These are phyloP conservation scores for Myopa testacea DNA, from an alignment of 2,888 invertebrate genomes.

Conservation along the genomic window DNA sequence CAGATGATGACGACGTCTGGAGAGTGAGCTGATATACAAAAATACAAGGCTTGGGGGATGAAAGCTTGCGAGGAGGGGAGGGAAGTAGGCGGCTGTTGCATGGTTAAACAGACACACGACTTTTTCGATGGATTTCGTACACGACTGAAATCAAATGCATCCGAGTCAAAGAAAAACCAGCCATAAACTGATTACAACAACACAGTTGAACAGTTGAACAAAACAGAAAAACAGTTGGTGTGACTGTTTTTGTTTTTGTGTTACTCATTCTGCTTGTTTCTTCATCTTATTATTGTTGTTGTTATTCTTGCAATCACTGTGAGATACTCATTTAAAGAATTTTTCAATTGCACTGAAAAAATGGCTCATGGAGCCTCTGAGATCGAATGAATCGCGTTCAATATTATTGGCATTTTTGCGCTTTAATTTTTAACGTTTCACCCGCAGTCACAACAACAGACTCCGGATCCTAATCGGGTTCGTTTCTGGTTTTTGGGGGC, in stretches of 20 bases:
- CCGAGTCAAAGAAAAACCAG: background rate
- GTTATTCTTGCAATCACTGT: slow-evolving; percentile 16
- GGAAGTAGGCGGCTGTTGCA: background rate
- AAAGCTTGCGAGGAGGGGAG: background rate
- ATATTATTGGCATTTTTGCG: slow-evolving; percentile 25
- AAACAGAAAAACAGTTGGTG: too few species aligned
- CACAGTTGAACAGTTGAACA: too few species aligned
- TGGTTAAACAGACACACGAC: background rate
- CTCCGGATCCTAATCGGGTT: background rate
- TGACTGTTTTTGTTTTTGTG: too few species aligned
- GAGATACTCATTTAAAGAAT: slow-evolving; percentile 28
- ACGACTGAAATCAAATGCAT: slow-evolving; percentile 43
- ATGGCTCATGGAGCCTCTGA: background rate
- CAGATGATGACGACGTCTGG: slow-evolving; percentile 7
- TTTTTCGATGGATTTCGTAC: slow-evolving; percentile 5
- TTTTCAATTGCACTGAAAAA: slow-evolving; percentile 11
- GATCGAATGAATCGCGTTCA: slow-evolving; percentile 20
- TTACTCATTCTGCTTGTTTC: too few species aligned
- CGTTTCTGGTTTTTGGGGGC: slow-evolving; percentile 34
- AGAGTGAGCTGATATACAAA: too few species aligned
- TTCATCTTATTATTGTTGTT: slow-evolving; percentile 39
- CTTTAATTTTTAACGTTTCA: slow-evolving; percentile 24
- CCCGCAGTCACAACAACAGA: slow-evolving; percentile 14
- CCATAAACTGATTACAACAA: too few species aligned
- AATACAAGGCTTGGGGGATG: too few species aligned